These are phyloP conservation scores for Passer domesticus DNA, from an alignment of 2,113 vertebrate genomes.

Conservation along the genomic window DNA sequence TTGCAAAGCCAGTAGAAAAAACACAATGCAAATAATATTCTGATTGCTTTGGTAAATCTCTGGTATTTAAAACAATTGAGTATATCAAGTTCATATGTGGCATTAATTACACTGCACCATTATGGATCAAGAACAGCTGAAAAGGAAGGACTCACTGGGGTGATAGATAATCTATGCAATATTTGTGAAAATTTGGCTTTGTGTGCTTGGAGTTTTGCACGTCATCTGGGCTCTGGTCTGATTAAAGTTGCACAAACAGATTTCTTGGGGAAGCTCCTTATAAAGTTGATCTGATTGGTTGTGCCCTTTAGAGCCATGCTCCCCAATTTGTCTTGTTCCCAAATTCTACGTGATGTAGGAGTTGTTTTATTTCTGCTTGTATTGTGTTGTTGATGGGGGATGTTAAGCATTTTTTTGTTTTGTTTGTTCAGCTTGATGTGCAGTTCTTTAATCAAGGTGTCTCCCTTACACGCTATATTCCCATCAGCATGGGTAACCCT, in stretches of 20 bases:
- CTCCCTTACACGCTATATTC: not conserved
- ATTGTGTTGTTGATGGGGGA: not conserved
- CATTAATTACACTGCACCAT: slow-evolving; percentile 29
- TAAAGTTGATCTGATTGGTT: not conserved
- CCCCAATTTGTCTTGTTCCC: not conserved
- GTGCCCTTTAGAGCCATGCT: not conserved
- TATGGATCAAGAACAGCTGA: slow-evolving; percentile 3
- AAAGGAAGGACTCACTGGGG: not conserved
- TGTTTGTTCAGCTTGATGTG: not conserved
- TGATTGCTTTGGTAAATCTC: slow-evolving; percentile 20
- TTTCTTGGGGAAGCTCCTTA: not conserved
- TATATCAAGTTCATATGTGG: slow-evolving; percentile 34
- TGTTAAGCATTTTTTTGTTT: not conserved
- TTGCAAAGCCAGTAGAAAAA: not conserved
- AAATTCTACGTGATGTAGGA: not conserved
- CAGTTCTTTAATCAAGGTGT: slow-evolving; percentile 24
- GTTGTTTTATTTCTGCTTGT: not conserved
- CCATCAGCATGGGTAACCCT: not conserved
- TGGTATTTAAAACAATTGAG: slow-evolving; percentile 31
- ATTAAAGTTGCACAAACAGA: not conserved
- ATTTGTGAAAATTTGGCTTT: not conserved
- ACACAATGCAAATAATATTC: not conserved
- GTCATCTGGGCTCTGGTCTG: not conserved
- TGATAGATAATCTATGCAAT: not conserved
- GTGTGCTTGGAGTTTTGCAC: not conserved